These are phyloP conservation scores for Hydractinia echinata DNA, from an alignment of 30 jellyfish, hydroid and myxozoan species.

Conservation along the genomic window DNA sequence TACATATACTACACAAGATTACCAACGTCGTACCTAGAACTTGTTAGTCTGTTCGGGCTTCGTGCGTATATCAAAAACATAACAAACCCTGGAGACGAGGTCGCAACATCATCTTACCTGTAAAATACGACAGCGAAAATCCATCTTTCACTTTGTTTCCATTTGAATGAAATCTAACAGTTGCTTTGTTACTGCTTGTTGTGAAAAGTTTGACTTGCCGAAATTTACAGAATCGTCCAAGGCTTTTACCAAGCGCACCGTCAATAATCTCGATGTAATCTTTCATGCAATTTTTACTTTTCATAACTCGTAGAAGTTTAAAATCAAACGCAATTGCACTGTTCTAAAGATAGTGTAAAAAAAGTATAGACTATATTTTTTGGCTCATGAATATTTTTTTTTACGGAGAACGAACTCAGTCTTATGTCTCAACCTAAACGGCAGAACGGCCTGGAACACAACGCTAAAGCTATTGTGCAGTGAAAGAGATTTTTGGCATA, in stretches of 20 bases:
- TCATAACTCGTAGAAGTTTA: neutral
- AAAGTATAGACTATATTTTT: too few species aligned
- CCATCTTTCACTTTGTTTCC: slow-evolving; percentile 6
- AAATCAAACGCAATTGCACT: neutral
- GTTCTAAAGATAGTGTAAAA: neutral
- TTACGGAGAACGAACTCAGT: too few species aligned
- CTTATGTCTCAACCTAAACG: too few species aligned
- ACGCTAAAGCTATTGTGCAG: too few species aligned
- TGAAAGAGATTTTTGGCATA: too few species aligned
- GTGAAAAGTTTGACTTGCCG: neutral
- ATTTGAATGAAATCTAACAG: slow-evolving; percentile 10
- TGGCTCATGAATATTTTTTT: too few species aligned
- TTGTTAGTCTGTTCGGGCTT: too few species aligned
- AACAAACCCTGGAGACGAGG: too few species aligned
- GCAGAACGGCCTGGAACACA: too few species aligned
- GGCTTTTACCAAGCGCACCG: neutral
- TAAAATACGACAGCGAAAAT: neutral
- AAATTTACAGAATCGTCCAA: neutral
- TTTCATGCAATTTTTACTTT: neutral
- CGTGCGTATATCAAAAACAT: too few species aligned
- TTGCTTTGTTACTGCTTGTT: slow-evolving; percentile 5
- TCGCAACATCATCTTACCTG: neutral
- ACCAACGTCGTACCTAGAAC: too few species aligned
- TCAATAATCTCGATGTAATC: neutral
- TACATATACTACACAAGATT: too few species aligned